phyloP scores from a whole-genome alignment of 1,140 invertebrate genomes.

The Linepithema humile region DNA sequence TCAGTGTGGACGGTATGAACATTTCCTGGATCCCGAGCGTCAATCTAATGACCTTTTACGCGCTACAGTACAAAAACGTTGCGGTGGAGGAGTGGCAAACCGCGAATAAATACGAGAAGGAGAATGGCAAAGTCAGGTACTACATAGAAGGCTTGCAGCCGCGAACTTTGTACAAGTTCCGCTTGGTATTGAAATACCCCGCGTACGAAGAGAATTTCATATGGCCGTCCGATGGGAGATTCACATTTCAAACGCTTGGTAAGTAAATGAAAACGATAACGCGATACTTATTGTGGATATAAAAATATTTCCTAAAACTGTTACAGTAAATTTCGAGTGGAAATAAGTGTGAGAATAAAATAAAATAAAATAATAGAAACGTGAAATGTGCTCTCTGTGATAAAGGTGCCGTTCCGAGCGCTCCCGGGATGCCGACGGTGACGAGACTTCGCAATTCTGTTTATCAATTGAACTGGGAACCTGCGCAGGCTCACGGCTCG shows the following conservation, averaged over 20 bases:
- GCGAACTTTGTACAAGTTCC: slow-evolving; percentile 90
- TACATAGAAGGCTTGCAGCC: slow-evolving; percentile 87
- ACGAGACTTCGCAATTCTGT: slow-evolving; percentile 87
- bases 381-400: slow-evolving; percentile 29
- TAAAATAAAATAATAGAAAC: neutral
- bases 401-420: slow-evolving; percentile 87
- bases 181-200: slow-evolving; percentile 88
- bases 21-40: slow-evolving; percentile 87
- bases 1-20: slow-evolving; percentile 85
- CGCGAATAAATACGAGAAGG: slow-evolving; percentile 69
- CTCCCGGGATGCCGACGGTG: slow-evolving; percentile 88
- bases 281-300: slow-evolving; percentile 24
- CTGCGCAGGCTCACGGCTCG: slow-evolving; percentile 88
- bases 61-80: slow-evolving; percentile 78
- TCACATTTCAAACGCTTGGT: slow-evolving; percentile 91
- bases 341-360: neutral
- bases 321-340: neutral
- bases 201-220: slow-evolving; percentile 85
- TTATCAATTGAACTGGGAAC: slow-evolving; percentile 90
- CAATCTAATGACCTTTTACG: slow-evolving; percentile 75
- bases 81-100: slow-evolving; percentile 79
- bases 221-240: slow-evolving; percentile 89
- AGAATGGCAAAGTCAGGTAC: slow-evolving; percentile 79
- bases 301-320: neutral
- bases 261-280: slow-evolving; percentile 64